A percentile compares a stretch with the other conserved stretches of the same genome.
Evolutionary conservation across 2,113 vertebrate species (phyloP).

Genomic region (Lepisosteus osseus): DNA sequence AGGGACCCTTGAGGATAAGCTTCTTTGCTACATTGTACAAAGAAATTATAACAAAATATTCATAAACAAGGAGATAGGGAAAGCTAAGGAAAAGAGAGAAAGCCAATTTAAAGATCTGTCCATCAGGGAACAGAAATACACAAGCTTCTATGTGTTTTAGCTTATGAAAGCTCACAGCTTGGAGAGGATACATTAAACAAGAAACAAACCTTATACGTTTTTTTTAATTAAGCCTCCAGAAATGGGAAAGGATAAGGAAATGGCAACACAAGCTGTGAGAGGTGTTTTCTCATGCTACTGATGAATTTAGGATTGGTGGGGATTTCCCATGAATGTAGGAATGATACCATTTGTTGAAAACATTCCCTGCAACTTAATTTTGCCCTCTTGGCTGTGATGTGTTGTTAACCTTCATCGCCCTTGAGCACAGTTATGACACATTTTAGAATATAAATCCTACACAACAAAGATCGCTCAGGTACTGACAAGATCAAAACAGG

Average conservation of each 20-base stretch:
- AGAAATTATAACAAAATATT: conserved; percentile 47
- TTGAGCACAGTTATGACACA: no score
- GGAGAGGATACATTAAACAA: conserved; percentile 1
- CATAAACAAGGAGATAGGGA: conserved; percentile 29
- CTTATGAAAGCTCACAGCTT: background rate
- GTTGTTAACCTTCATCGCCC: no score
- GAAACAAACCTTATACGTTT: conserved; percentile 1
- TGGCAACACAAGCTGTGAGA: background rate
- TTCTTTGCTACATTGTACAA: conserved; percentile 31
- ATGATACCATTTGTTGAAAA: no score
- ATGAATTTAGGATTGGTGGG: no score
- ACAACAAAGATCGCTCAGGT: no score
- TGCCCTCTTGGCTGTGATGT: no score
- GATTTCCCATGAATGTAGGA: no score
- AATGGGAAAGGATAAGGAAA: background rate
- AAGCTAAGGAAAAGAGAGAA: conserved; percentile 15
- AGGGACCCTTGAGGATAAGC: conserved; percentile 30
- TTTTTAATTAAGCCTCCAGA: background rate
- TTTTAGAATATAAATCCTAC: no score
- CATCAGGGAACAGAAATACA: conserved; percentile 32
- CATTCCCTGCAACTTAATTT: no score
- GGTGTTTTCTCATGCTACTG: no score
- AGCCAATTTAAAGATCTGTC: conserved; percentile 12
- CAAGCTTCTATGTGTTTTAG: conserved; percentile 20
- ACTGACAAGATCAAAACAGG: no score